These are phyloP conservation scores for Listronotus bonariensis DNA, from an alignment of 1,140 invertebrate species.

Conservation along the genomic window DNA sequence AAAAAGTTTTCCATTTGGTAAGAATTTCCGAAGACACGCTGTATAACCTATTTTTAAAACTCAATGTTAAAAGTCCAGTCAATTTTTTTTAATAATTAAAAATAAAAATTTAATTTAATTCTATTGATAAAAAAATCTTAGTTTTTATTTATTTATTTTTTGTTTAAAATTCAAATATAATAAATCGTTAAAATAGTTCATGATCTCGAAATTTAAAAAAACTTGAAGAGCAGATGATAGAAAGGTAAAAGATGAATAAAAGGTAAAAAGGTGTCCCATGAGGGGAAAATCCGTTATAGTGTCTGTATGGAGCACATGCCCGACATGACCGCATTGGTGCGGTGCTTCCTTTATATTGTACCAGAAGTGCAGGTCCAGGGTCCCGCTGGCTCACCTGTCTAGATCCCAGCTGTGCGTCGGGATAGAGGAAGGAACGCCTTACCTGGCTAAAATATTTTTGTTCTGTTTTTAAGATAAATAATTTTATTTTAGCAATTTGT, in stretches of 20 bases:
- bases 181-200: slow-evolving; percentile 1
- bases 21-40: too few relatives aligned
- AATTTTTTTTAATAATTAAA: too few relatives aligned
- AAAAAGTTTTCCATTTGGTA: too few relatives aligned
- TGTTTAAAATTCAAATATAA: too few relatives aligned
- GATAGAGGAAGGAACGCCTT: not conserved
- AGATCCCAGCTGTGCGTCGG: not conserved
- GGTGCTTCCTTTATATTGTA: slow-evolving; percentile 5
- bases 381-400: slow-evolving; percentile 7
- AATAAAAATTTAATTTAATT: too few relatives aligned
- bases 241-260: slow-evolving; percentile 9
- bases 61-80: too few relatives aligned
- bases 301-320: slow-evolving; percentile 12
- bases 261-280: slow-evolving; percentile 13
- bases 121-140: too few relatives aligned
- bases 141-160: too few relatives aligned
- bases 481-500: too few relatives aligned
- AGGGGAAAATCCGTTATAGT: slow-evolving; percentile 12
- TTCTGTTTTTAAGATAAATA: too few relatives aligned
- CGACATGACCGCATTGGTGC: slow-evolving; percentile 11
- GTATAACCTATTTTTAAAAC: too few relatives aligned
- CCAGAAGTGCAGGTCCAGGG: slow-evolving; percentile 7
- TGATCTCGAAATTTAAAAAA: not conserved
- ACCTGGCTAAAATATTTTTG: too few relatives aligned
- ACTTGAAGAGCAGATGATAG: slow-evolving; percentile 8